Base-by-base conservation (phyloP, 2,113 vertebrate species). In the Mystacornis crossleyi region DNA sequence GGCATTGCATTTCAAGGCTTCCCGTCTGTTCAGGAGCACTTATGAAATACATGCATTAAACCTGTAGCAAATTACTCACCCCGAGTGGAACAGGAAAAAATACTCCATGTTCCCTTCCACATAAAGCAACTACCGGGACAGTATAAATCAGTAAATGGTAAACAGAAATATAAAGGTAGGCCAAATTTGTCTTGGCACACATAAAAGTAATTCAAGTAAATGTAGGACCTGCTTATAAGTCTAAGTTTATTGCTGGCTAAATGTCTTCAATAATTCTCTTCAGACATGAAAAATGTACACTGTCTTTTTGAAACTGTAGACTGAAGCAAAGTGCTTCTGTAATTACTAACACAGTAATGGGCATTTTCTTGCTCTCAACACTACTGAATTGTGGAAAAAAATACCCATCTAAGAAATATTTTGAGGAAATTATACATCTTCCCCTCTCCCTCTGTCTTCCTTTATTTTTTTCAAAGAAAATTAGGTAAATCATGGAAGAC, bases 181-280 rank as follows among this genome's bases (percentile, higher is more conserved):
- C 28, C 54, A 57, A 71, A 69, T 89, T 78, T 94, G 33, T 82
- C 91, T 89, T 80, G 57, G 58, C 62, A 83, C 50, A 70, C 17
- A 55, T 77, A 90, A 88, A 94, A 93, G 58, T 90, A 91, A 95
- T 87, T 88, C 85, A 93, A 90, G 69, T 95, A 90, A 90, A 93
- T 78, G 60, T 33, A 86, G 43, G 65, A 53, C 67, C 34, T 83
- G 60, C 64, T 83, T 93, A n/a, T 60, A 96, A 78, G 81, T 87
- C 65, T 81, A 83, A 67, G 72, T 71, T 91, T 95, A 77, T 72
- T 84, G 65, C 90, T 90, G 58, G 64, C 60, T 94, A 90, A 91
- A 95, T 24, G n/a, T 94, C 85, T 67, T 78, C 89, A 88, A 78
- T 95, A 73, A 90, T 96, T 95, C 96, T 91, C 62, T 87, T 88